Evolutionary conservation across 1,140 invertebrate species (phyloP).

Genomic region (Neomicropteryx cornuta): DNA sequence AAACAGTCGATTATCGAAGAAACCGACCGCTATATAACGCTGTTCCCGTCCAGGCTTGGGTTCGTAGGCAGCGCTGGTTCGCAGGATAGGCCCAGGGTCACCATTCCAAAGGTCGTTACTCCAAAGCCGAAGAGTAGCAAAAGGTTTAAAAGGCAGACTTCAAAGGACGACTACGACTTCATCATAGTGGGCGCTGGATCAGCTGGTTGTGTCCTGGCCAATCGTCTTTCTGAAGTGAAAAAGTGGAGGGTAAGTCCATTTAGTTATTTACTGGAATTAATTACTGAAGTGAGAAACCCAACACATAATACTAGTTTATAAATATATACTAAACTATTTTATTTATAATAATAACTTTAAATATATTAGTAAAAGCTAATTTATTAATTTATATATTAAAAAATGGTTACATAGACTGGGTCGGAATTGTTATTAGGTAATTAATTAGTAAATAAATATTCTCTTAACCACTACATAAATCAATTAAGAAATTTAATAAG

Average conservation of each 20-base stretch:
- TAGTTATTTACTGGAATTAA: constrained; percentile 6
- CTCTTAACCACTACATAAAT: too few species aligned
- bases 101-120: too few species aligned
- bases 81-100: too few species aligned
- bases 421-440: too few species aligned
- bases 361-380: too few species aligned
- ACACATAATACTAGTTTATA: background rate
- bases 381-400: too few species aligned
- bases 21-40: constrained; percentile 10
- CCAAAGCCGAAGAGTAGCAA: constrained; percentile 1
- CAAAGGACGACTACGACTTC: constrained; percentile 34
- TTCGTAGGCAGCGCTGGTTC: too few species aligned
- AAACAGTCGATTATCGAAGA: constrained; percentile 5
- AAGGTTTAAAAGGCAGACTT: constrained; percentile 8
- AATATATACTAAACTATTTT: too few species aligned
- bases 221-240: constrained; percentile 42
- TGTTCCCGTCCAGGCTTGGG: constrained; percentile 7
- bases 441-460: too few species aligned
- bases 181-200: constrained; percentile 52
- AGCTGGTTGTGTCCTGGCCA: constrained; percentile 55
- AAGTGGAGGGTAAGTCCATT: constrained; percentile 33
- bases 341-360: too few species aligned
- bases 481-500: too few species aligned
- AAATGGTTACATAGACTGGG: too few species aligned
- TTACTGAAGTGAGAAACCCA: background rate